These are phyloP conservation scores for Corythornis vintsioides DNA, from an alignment of 2,113 vertebrate species.

Conservation along the genomic window DNA sequence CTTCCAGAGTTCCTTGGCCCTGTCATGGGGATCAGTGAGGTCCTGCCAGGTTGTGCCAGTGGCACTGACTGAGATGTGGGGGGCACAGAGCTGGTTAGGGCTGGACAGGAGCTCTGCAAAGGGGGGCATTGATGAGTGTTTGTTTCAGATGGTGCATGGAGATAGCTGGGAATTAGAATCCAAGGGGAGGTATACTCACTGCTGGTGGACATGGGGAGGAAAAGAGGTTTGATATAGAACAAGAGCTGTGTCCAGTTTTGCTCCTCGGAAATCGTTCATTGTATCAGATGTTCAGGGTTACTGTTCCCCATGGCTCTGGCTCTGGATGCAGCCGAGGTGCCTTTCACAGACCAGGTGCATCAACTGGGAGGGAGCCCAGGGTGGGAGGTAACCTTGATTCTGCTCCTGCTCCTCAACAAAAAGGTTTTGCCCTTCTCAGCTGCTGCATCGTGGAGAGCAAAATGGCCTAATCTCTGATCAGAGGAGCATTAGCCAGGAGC, in stretches of 20 bases:
- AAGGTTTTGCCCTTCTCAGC: not conserved
- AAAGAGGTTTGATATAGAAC: not conserved
- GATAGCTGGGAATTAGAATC: not conserved
- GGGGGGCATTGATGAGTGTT: not conserved
- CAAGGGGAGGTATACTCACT: not conserved
- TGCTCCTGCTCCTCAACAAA: not conserved
- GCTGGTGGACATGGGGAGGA: not conserved
- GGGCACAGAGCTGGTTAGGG: accelerated
- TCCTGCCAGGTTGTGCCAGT: not conserved
- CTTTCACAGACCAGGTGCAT: not conserved
- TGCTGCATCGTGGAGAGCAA: accelerated
- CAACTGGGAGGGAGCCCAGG: not conserved
- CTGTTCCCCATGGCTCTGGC: not conserved
- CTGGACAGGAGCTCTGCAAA: not conserved
- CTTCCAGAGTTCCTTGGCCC: accelerated
- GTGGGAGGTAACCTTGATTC: not conserved
- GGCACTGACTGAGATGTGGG: accelerated
- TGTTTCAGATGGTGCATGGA: not conserved
- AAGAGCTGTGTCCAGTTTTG: not conserved
- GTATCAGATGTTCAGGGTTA: accelerated
- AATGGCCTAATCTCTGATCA: not conserved
- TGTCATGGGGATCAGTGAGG: not conserved
- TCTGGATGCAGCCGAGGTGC: not conserved
- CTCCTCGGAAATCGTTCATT: not conserved
- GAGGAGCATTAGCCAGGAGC: not conserved